Percentiles rank a stretch among this genome's conserved stretches.
Evolutionary conservation across 2,888 invertebrate genomes (phyloP).

Genomic region (Campoplex capitator): DNA sequence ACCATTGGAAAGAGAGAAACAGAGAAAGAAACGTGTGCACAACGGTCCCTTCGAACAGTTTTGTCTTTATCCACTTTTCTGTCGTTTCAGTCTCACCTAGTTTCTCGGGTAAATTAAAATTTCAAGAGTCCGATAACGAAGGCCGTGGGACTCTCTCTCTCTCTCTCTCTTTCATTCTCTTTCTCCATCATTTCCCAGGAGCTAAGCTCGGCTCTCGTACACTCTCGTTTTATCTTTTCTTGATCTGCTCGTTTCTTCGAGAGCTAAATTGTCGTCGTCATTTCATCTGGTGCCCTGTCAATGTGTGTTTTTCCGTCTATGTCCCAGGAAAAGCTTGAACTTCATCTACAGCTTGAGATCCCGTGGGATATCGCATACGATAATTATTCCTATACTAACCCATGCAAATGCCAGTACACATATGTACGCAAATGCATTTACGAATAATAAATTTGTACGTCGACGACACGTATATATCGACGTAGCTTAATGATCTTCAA

Average conservation of each 20-base stretch:
- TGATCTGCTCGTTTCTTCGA: slow-evolving; percentile 55
- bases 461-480: slow-evolving; percentile 15
- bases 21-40: slow-evolving; percentile 14
- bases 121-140: slow-evolving; percentile 79
- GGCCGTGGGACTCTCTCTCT: slow-evolving; percentile 28
- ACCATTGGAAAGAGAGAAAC: slow-evolving; percentile 19
- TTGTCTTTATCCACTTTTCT: slow-evolving; percentile 29
- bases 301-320: slow-evolving; percentile 17
- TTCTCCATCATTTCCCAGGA: background rate
- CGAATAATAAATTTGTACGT: slow-evolving; percentile 6
- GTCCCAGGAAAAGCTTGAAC: background rate
- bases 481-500: slow-evolving; percentile 63
- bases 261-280: slow-evolving; percentile 62
- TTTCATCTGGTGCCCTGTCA: slow-evolving; percentile 21
- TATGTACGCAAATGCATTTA: background rate
- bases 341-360: slow-evolving; percentile 45
- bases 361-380: slow-evolving; percentile 53
- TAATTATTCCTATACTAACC: slow-evolving; percentile 25
- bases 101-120: slow-evolving; percentile 73
- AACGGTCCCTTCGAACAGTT: slow-evolving; percentile 25
- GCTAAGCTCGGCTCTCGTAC: background rate
- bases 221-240: slow-evolving; percentile 35
- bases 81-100: slow-evolving; percentile 38
- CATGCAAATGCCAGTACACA: background rate
- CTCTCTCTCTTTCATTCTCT: background rate